Conservation (phyloP, 2,888 invertebrate genomes). For the Andrena bucephala region DNA sequence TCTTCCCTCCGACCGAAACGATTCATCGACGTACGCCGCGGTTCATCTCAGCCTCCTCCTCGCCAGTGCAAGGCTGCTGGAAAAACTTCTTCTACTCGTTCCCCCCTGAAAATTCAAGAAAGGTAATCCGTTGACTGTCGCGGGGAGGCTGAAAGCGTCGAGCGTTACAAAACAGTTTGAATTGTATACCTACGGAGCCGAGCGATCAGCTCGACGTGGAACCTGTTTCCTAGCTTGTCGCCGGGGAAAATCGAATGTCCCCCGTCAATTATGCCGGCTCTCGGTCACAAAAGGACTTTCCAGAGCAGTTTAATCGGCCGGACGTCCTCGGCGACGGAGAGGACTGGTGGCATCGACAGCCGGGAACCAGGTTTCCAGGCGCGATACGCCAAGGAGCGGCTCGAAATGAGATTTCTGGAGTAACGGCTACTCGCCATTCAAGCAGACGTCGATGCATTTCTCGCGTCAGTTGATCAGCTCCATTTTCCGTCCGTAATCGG, state of each 20-base stretch:
- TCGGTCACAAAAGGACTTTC: conserved; percentile 33
- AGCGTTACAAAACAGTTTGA: neutral
- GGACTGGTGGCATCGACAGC: conserved; percentile 43
- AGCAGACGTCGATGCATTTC: conserved; percentile 70
- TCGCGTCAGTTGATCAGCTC: conserved; percentile 26
- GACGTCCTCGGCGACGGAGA: conserved; percentile 46
- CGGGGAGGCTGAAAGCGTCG: too few species aligned
- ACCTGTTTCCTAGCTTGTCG: neutral
- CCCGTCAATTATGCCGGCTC: conserved; percentile 28
- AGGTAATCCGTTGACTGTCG: too few species aligned
- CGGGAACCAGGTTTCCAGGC: conserved; percentile 47
- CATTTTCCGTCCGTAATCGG: conserved; percentile 76
- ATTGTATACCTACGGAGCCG: too few species aligned
- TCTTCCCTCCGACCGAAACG: too few species aligned
- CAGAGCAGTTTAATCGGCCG: conserved; percentile 56
- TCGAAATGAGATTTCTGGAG: conserved; percentile 75
- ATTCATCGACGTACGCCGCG: too few species aligned
- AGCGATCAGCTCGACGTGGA: too few species aligned
- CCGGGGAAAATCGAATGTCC: conserved; percentile 24
- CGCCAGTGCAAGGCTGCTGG: conserved; percentile 7
- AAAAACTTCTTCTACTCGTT: conserved; percentile 1
- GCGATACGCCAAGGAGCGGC: conserved; percentile 45
- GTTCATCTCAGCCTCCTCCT: too few species aligned
- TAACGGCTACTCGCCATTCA: conserved; percentile 54
- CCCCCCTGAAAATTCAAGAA: too few species aligned